Base-by-base conservation (phyloP, 1,140 invertebrate species). In the Dendrolimus punctatus region DNA sequence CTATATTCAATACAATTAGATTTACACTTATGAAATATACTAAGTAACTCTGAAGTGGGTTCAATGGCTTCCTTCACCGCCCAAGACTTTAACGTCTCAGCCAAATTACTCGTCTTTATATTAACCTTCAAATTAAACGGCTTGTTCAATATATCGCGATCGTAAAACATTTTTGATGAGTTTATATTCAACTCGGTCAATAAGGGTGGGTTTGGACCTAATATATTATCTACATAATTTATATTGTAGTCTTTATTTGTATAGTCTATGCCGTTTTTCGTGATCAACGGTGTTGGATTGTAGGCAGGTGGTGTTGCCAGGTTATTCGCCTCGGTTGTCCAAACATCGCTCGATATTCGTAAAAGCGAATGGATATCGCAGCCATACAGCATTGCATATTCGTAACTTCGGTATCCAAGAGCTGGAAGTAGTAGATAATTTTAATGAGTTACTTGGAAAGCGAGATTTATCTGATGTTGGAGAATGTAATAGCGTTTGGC, bases 131-230 rank as follows among this genome's bases (percentile, higher is more conserved):
- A 10, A 42, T 59, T 75, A 37, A 81, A 75, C 53, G 65, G 60
- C 47, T 76, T 80, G 37, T 76, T 58, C 6, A 79, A 49, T 45
- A 66, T 53, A 0, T 60, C 51, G 8, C 58, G 44, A 49, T 76
- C 64, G 44, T 67, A 75, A 51, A 79, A 80, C 2, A 56, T n/a
- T 46, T 66, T 69, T 2, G 65, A 46, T 0, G 57, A 50, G 8
- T 48, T 71, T 3, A 83, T 57, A 4, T 57, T 65, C n/a, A 83
- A 40, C 8, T 70, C 69, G 0, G 67, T 73, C n/a, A 83, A 47
- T 36, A 70, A 10, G 0, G 80, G 80, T 0, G 80, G 77, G 36
- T 69, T 43, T 0, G 80, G 74, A 4, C 80, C 80, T 0, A 83
- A 37, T 1, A 79, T 52, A 2, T 58, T 55, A 0, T 73, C 53